Evolutionary conservation across 2,113 vertebrate species (phyloP).

Genomic region (Phoxinus phoxinus): DNA sequence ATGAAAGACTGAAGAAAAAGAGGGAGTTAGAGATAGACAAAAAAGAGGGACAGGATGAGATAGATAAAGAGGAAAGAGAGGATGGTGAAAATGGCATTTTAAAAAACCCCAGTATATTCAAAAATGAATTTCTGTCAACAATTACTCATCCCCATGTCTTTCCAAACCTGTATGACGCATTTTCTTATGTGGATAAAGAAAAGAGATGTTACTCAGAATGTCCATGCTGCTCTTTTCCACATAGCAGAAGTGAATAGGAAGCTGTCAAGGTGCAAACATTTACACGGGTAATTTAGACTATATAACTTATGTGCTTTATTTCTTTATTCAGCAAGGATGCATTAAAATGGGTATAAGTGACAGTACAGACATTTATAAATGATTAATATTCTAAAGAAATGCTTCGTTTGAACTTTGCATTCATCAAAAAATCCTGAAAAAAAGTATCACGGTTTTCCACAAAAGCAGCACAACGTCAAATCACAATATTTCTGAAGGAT

Average conservation of each 20-base stretch:
- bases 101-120: not conserved
- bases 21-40: conserved; percentile 14
- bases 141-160: not conserved
- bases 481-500: not conserved
- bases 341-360: not conserved
- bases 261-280: not conserved
- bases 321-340: not conserved
- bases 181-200: not conserved
- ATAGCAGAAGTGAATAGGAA: not conserved
- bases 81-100: not conserved
- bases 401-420: not conserved
- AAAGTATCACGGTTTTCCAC: not conserved
- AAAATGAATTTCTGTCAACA: not conserved
- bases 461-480: not conserved
- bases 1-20: conserved; percentile 25
- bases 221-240: not conserved
- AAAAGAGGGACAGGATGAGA: conserved; percentile 23
- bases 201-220: not conserved
- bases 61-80: not conserved
- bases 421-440: not conserved
- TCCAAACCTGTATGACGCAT: not conserved
- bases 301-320: not conserved
- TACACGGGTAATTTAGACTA: not conserved
- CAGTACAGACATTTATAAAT: not conserved
- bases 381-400: not conserved